phyloP scores from a whole-genome alignment of 1,140 invertebrate species.

The Charaxes varanes region DNA sequence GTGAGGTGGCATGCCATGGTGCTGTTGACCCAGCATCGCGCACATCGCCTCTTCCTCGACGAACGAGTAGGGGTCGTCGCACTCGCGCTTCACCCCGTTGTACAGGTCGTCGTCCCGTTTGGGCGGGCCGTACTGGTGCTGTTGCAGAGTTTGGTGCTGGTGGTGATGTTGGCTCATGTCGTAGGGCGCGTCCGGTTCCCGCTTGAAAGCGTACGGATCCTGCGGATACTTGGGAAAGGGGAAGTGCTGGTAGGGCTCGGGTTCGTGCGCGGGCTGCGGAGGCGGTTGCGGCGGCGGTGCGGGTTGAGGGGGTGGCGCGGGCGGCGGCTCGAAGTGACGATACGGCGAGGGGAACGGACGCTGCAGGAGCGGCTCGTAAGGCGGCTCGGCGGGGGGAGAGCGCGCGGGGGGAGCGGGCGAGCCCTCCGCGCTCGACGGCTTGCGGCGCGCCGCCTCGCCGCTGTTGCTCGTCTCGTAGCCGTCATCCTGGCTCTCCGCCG shows the following conservation, averaged over 20 bases:
- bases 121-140: slow-evolving; percentile 26
- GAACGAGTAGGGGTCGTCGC: slow-evolving; percentile 85
- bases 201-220: slow-evolving; percentile 54
- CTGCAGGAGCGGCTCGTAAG: slow-evolving; percentile 50
- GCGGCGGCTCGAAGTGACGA: slow-evolving; percentile 46
- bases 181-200: slow-evolving; percentile 58
- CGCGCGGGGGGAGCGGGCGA: slow-evolving; percentile 41
- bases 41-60: slow-evolving; percentile 83
- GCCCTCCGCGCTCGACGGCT: slow-evolving; percentile 57
- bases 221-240: slow-evolving; percentile 54
- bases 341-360: slow-evolving; percentile 37
- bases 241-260: slow-evolving; percentile 51
- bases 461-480: slow-evolving; percentile 90
- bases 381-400: slow-evolving; percentile 37
- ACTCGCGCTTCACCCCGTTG: slow-evolving; percentile 67
- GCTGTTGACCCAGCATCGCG: slow-evolving; percentile 65
- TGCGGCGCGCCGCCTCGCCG: slow-evolving; percentile 74
- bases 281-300: slow-evolving; percentile 22
- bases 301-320: slow-evolving; percentile 32
- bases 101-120: slow-evolving; percentile 62
- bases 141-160: slow-evolving; percentile 27
- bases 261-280: slow-evolving; percentile 34
- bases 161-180: slow-evolving; percentile 62
- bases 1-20: slow-evolving; percentile 35
- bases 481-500: slow-evolving; percentile 85